Base-by-base conservation (phyloP, 2,888 invertebrate species). In the Amorpha juglandis region DNA sequence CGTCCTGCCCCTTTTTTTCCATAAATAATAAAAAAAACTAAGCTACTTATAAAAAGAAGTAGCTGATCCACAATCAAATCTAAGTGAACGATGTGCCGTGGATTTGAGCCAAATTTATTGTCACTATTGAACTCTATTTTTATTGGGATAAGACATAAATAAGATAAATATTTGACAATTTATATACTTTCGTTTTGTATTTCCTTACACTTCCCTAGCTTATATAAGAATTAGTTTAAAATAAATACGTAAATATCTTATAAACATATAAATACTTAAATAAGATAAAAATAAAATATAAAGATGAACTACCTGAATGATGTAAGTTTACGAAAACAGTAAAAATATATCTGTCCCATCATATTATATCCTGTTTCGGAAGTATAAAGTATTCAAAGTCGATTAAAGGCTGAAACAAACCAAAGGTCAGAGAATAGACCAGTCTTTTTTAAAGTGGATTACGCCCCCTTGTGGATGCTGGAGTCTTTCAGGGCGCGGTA, bases 211-310 rank as follows among this genome's bases (percentile, higher is more conserved):
- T n/a, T 55, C 8, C 35, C n/a, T 58, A 42, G 35, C 38, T 55
- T 38, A 35, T 3, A 55, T 42, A 19, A 42, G 8, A 58, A 58
- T 58, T 58, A 58, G 58, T 74, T 71, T 71, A 71, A 68, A 72
- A 73, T 70, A 71, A 71, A 73, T 76, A 53, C 33, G 12, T 52
- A 33, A 52, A 38, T 38, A 38, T 7, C 9, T 27, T 27, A 27
- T 52, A 52, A 16, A 55, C 19, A 58, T 7, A 58, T 58, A 58
- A 6, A 38, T 58, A 58, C 42, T 58, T 55, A 35, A 16, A 16
- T 38, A 6, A 0, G 1, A 38, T 16, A 55, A 8, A 7, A 19
- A 19, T 19, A 42, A 19, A 42, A 21, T 19, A 16, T 55, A 35
- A n/a, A 11, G 6, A 38, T 58, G 38, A 58, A 58, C 58, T 58